These are phyloP conservation scores for Hymenopus coronatus DNA, from an alignment of 2,888 invertebrate species.

Conservation along the genomic window DNA sequence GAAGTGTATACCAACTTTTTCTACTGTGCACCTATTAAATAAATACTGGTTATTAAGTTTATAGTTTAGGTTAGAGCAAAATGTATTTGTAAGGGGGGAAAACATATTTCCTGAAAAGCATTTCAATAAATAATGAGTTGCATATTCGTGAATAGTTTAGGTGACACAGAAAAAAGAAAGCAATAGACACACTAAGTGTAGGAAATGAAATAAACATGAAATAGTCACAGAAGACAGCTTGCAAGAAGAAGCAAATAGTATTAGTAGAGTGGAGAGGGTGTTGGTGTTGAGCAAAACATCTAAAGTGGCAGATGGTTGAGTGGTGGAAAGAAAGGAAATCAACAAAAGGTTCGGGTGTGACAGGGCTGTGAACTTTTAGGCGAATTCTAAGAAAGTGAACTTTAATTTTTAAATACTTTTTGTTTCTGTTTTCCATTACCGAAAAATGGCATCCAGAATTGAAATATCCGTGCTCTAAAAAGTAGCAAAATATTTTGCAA, in stretches of 20 bases:
- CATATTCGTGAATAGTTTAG: background rate
- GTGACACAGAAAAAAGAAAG: background rate
- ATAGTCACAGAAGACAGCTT: slow-evolving; percentile 27
- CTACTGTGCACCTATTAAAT: slow-evolving; percentile 4
- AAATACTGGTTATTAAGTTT: slow-evolving; percentile 15
- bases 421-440: background rate
- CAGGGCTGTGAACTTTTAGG: background rate
- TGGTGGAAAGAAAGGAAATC: background rate
- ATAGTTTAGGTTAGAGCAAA: background rate
- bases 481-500: background rate
- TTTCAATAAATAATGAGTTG: background rate
- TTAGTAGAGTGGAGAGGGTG: slow-evolving; percentile 4
- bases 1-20: slow-evolving; percentile 3
- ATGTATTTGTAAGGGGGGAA: background rate
- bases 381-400: background rate
- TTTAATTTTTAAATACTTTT: background rate
- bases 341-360: background rate
- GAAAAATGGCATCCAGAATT: background rate
- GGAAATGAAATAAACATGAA: slow-evolving; percentile 11
- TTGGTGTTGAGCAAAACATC: slow-evolving; percentile 2
- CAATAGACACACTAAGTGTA: background rate
- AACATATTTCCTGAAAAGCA: slow-evolving; percentile 8
- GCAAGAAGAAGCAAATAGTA: slow-evolving; percentile 26
- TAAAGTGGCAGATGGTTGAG: slow-evolving; percentile 1
- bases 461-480: background rate